phyloP scores from a whole-genome alignment of 1,140 invertebrate genomes.

The Cyclargus thomasi region DNA sequence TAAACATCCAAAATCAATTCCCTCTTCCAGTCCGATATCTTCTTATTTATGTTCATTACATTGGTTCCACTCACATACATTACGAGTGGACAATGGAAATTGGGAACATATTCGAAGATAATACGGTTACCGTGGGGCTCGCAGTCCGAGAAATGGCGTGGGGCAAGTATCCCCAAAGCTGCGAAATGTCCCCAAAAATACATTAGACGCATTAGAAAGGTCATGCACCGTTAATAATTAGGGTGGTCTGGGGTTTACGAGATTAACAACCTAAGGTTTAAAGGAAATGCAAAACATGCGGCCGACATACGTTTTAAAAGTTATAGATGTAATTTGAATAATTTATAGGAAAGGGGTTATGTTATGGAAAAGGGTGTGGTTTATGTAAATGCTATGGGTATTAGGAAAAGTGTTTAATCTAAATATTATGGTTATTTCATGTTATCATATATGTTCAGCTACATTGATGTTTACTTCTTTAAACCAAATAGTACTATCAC shows the following conservation, averaged over 20 bases:
- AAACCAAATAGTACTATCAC: no score
- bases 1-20: conserved; percentile 12
- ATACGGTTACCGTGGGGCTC: conserved; percentile 59
- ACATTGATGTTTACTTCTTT: not conserved
- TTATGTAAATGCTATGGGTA: not conserved
- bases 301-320: not conserved
- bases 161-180: conserved; percentile 47
- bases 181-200: conserved; percentile 73
- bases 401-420: not conserved
- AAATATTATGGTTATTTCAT: not conserved
- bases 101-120: conserved; percentile 72
- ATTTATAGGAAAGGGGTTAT: not conserved
- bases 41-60: conserved; percentile 66
- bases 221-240: conserved; percentile 68
- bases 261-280: conserved; percentile 54
- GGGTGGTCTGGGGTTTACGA: conserved; percentile 62
- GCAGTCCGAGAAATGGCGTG: conserved; percentile 65
- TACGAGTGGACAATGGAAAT: conserved; percentile 65
- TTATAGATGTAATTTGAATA: not conserved
- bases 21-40: conserved; percentile 30
- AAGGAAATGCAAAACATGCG: conserved; percentile 10
- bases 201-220: conserved; percentile 73
- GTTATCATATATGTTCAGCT: no score
- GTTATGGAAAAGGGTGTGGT: not conserved
- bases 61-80: conserved; percentile 52